These are phyloP conservation scores for Mormyrus hasselquistii DNA, from an alignment of 2,797 vertebrate species.

Conservation along the genomic window DNA sequence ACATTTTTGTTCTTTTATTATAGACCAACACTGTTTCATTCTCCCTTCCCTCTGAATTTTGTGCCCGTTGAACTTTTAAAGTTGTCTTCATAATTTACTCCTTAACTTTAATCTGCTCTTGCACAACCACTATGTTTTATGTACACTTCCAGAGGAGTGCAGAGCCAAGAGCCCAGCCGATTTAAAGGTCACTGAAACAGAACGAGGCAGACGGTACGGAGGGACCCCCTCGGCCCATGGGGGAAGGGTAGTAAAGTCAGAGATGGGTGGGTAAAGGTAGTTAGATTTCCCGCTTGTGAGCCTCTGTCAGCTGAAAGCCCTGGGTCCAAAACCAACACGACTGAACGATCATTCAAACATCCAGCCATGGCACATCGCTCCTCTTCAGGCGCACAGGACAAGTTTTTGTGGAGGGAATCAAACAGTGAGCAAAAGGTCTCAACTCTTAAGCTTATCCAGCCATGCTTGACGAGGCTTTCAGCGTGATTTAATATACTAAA, in stretches of 20 bases:
- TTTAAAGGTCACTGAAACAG: slow-evolving; percentile 20
- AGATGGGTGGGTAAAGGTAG: slow-evolving; percentile 41
- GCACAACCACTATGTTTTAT: not conserved
- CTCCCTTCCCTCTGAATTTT: not conserved
- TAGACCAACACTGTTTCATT: not conserved
- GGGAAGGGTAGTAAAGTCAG: slow-evolving; percentile 26
- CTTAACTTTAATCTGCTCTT: slow-evolving; percentile 8
- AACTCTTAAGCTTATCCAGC: too few species aligned
- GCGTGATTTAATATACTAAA: too few species aligned
- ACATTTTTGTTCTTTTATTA: not conserved
- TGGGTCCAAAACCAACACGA: slow-evolving; percentile 39
- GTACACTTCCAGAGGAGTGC: slow-evolving; percentile 13
- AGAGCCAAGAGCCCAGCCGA: slow-evolving; percentile 10
- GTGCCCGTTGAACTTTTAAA: slow-evolving; percentile 17
- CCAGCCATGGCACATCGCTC: not conserved
- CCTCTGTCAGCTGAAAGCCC: slow-evolving; percentile 48
- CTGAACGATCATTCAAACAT: slow-evolving; percentile 42
- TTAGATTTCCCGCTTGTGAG: slow-evolving; percentile 48
- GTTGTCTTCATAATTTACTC: slow-evolving; percentile 22
- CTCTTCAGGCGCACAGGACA: not conserved
- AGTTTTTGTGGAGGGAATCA: not conserved
- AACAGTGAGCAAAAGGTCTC: not conserved
- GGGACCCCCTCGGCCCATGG: slow-evolving; percentile 37
- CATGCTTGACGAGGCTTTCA: too few species aligned
- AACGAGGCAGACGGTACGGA: not conserved